A percentile compares a stretch with the other conserved stretches of the same genome.
Conservation (phyloP, 2,113 vertebrate genomes). For the Myotis yumanensis region DNA sequence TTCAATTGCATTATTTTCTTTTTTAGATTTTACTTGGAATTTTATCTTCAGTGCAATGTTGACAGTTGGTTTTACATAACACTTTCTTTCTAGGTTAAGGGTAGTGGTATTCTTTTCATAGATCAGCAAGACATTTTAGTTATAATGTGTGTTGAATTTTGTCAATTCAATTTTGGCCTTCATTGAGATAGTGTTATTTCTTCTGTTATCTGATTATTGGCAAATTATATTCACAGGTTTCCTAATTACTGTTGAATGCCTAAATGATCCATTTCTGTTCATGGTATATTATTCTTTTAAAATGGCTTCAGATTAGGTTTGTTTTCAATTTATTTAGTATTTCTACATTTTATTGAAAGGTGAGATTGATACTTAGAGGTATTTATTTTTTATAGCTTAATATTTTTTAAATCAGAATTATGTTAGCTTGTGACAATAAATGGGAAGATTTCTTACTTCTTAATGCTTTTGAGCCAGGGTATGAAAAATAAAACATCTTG, state of each 20-base stretch:
- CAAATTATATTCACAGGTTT: background rate
- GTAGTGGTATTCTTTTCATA: background rate
- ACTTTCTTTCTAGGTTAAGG: background rate
- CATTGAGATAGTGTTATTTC: background rate
- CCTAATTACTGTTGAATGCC: background rate
- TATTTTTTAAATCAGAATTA: background rate
- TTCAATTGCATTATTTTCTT: background rate
- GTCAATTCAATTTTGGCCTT: background rate
- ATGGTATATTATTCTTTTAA: slow-evolving; percentile 1
- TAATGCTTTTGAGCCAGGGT: background rate
- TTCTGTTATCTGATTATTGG: background rate
- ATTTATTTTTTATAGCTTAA: background rate
- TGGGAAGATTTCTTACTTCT: background rate
- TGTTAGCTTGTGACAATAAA: background rate
- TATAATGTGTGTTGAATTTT: background rate
- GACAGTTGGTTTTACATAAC: background rate
- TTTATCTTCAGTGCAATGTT: background rate
- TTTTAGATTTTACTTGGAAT: background rate
- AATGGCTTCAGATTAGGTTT: slow-evolving; percentile 20
- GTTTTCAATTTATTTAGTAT: slow-evolving; percentile 23
- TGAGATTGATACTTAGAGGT: background rate
- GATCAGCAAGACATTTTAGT: background rate
- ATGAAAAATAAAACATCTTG: background rate
- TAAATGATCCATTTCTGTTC: background rate
- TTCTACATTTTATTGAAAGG: background rate